Evolutionary conservation across 2,113 vertebrate species (phyloP).

Genomic region (Castor canadensis): DNA sequence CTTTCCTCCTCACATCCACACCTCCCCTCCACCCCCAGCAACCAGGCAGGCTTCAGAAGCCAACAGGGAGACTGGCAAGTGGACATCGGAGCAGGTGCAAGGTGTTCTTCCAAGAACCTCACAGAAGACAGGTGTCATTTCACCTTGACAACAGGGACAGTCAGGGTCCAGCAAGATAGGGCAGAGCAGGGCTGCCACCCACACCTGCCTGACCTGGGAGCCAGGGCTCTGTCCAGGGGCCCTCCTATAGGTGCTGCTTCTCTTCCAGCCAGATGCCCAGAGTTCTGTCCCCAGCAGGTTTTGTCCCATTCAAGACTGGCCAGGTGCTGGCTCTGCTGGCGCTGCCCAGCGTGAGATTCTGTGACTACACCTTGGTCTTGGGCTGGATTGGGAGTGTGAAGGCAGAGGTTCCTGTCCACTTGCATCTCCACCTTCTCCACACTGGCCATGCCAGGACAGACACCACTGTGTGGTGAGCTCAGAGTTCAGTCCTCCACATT

Average conservation of each 20-base stretch:
- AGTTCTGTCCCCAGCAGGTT: background rate
- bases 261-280: background rate
- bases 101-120: background rate
- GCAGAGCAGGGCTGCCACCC: background rate
- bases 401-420: background rate
- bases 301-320: background rate
- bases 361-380: accelerated
- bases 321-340: background rate
- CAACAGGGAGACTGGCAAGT: background rate
- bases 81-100: background rate
- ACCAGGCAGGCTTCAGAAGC: background rate
- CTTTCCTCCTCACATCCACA: background rate
- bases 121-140: background rate
- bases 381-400: background rate
- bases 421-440: background rate
- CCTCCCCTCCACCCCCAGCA: background rate
- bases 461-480: accelerated
- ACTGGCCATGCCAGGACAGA: background rate
- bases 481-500: accelerated
- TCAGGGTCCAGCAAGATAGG: accelerated
- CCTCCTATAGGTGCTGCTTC: background rate
- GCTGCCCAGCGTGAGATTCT: background rate
- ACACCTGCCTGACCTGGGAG: background rate
- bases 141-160: background rate
- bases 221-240: background rate